Evolutionary conservation across 2,797 vertebrate genomes (phyloP).

Genomic region (Delichon dasypus): DNA sequence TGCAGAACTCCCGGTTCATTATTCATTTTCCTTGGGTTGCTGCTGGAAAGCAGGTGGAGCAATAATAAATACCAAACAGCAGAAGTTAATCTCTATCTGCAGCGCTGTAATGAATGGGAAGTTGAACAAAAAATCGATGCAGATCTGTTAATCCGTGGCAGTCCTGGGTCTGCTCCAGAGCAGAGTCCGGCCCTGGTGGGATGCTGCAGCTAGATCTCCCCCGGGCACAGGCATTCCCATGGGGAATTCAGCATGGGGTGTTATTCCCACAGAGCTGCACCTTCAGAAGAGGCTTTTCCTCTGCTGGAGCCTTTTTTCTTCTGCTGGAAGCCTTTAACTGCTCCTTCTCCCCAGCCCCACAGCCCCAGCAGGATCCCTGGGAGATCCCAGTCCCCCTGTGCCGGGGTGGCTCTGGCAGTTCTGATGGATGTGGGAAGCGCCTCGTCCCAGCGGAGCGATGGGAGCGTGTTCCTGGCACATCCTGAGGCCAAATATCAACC

Average conservation of each 20-base stretch:
- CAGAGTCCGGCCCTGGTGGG: background rate
- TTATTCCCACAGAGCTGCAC: background rate
- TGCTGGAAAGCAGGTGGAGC: background rate
- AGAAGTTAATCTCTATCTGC: conserved; percentile 16
- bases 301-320: background rate
- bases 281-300: background rate
- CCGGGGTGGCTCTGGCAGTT: rapidly evolving
- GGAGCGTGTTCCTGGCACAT: background rate
- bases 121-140: conserved; percentile 26
- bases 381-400: background rate
- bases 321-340: background rate
- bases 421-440: background rate
- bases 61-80: conserved; percentile 22
- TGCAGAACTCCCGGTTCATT: background rate
- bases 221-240: rapidly evolving
- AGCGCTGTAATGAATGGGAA: conserved; percentile 32
- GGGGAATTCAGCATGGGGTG: rapidly evolving
- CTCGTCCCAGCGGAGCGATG: background rate
- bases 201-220: background rate
- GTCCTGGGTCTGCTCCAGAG: background rate
- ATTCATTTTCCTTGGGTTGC: background rate
- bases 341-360: background rate
- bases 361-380: rapidly evolving
- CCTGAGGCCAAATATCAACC: background rate
- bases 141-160: background rate